Percentiles rank a stretch among this genome's conserved stretches.
Conservation (phyloP, 2,113 vertebrate genomes). For the Ctenodactylus gundi region DNA sequence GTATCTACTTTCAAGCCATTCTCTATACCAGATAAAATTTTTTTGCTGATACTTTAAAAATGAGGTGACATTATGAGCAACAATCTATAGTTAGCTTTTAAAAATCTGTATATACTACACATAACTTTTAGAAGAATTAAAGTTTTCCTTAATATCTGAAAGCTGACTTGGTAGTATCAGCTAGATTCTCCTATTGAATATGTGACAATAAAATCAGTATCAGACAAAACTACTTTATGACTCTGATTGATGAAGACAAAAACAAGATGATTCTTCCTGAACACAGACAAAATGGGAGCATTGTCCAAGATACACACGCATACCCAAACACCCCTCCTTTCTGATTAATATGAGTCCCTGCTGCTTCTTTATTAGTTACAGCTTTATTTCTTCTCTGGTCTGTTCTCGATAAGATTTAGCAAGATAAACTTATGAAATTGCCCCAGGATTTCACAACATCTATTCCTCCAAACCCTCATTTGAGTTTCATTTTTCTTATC, state of each 20-base stretch:
- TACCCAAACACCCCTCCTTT: background rate
- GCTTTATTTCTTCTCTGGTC: background rate
- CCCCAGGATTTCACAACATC: too few species aligned
- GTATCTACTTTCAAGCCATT: background rate
- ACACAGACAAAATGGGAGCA: background rate
- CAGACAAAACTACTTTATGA: background rate
- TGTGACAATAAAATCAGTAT: background rate
- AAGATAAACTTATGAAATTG: background rate
- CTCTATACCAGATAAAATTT: background rate
- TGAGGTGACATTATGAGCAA: background rate
- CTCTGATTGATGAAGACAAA: background rate
- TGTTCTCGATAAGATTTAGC: background rate
- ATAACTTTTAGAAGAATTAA: background rate
- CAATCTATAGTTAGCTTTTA: background rate
- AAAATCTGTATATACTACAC: background rate
- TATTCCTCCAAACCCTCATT: background rate
- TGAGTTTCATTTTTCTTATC: background rate
- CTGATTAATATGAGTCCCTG: background rate
- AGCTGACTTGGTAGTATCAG: background rate
- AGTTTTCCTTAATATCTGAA: background rate
- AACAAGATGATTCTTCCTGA: background rate
- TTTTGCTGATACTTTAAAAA: background rate
- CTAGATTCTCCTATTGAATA: background rate
- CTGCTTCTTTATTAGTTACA: background rate
- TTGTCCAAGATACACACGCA: background rate